These are phyloP conservation scores for Hydropsyche tenuis DNA, from an alignment of 1,140 invertebrate species.

Conservation along the genomic window DNA sequence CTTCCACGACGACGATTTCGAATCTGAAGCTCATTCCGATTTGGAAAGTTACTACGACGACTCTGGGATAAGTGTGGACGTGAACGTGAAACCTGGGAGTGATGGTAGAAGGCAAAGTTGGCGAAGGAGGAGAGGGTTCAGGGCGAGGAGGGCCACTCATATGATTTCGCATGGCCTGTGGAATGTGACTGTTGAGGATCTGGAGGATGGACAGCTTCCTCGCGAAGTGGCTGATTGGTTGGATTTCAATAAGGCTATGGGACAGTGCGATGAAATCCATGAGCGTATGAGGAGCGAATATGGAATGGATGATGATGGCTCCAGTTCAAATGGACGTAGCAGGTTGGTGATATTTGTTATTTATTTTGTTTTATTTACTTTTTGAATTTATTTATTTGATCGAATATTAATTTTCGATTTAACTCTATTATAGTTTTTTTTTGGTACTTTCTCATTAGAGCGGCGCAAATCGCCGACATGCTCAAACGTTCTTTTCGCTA, in stretches of 20 bases:
- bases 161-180: slow-evolving; percentile 51
- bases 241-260: slow-evolving; percentile 62
- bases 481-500: too few species aligned
- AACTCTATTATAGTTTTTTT: too few species aligned
- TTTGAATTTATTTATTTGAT: too few species aligned
- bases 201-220: slow-evolving; percentile 55
- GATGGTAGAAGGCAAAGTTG: not conserved
- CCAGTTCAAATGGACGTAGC: too few species aligned
- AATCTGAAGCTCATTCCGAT: not conserved
- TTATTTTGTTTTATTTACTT: too few species aligned
- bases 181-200: slow-evolving; percentile 58
- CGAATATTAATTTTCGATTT: too few species aligned
- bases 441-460: too few species aligned
- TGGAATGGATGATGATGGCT: not conserved
- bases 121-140: not conserved
- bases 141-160: not conserved
- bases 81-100: not conserved
- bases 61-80: not conserved
- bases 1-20: not conserved
- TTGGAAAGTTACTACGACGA: not conserved
- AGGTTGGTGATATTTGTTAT: too few species aligned
- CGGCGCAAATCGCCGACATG: too few species aligned
- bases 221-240: slow-evolving; percentile 60
- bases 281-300: slow-evolving; percentile 54
- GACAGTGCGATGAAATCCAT: slow-evolving; percentile 61